A percentile compares a stretch with the other conserved stretches of the same genome.
These are phyloP conservation scores for Acanthurus lineatus DNA, from an alignment of 2,797 vertebrate species.

Conservation along the genomic window DNA sequence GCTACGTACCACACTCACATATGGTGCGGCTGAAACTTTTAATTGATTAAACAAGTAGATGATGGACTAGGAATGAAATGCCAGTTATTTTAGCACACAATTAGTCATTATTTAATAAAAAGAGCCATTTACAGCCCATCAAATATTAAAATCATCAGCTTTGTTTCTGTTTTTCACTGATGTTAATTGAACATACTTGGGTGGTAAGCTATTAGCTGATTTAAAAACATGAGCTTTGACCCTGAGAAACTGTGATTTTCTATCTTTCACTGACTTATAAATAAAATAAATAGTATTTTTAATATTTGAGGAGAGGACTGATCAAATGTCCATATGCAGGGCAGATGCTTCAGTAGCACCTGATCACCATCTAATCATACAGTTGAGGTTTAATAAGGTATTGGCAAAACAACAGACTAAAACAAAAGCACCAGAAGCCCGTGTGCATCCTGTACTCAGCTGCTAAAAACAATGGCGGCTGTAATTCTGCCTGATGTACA, in stretches of 20 bases:
- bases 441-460: constrained; percentile 53
- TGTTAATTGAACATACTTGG: neutral
- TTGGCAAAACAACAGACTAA: constrained; percentile 28
- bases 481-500: constrained; percentile 48
- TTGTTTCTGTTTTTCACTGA: neutral
- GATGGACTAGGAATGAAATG: neutral
- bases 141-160: neutral
- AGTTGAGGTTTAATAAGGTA: constrained; percentile 29
- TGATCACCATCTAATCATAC: constrained; percentile 34
- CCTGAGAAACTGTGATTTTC: no score
- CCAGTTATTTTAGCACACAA: neutral
- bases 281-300: neutral
- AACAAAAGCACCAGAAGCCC: constrained; percentile 41
- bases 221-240: neutral
- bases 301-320: neutral
- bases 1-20: neutral
- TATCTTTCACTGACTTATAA: neutral
- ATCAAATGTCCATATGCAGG: constrained; percentile 1
- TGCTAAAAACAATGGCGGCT: constrained; percentile 48
- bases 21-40: neutral
- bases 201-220: no score
- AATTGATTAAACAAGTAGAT: neutral
- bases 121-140: no score
- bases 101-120: neutral
- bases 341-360: constrained; percentile 17